Conservation (phyloP, 1,140 invertebrate species). For the Periplaneta americana region DNA sequence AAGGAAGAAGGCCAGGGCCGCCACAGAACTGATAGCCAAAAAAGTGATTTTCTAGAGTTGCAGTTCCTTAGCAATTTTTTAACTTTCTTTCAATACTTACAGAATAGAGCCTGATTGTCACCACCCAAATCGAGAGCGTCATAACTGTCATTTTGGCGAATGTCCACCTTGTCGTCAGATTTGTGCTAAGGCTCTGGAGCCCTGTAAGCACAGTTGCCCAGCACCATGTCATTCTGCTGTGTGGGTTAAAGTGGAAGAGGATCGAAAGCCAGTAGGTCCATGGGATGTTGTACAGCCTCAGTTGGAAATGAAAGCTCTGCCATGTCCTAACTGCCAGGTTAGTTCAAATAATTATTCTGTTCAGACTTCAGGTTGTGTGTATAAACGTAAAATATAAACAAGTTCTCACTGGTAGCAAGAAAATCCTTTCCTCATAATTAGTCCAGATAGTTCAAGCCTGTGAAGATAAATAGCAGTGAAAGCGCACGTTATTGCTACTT, state of each 20-base stretch:
- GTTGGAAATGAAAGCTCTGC: constrained; percentile 57
- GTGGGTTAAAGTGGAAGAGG: constrained; percentile 53
- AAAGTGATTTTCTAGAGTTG: constrained; percentile 27
- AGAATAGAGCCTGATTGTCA: constrained; percentile 72
- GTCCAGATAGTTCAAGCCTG: too few species aligned
- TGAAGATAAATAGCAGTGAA: too few species aligned
- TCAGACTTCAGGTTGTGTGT: too few species aligned
- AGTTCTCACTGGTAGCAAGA: too few species aligned
- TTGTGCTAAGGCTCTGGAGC: constrained; percentile 53
- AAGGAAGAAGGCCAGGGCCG: too few species aligned
- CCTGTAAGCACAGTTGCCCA: constrained; percentile 74
- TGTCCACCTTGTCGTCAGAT: constrained; percentile 78
- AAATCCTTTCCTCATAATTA: too few species aligned
- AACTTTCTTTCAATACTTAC: constrained; percentile 15
- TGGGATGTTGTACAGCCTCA: constrained; percentile 56
- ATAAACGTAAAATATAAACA: too few species aligned
- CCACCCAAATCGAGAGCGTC: constrained; percentile 61
- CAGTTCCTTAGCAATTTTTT: too few species aligned
- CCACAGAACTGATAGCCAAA: too few species aligned
- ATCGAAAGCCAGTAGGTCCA: constrained; percentile 60
- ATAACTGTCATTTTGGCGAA: constrained; percentile 81
- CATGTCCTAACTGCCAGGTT: constrained; percentile 60
- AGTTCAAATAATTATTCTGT: not conserved
- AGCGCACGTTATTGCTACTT: too few species aligned
- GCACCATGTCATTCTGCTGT: constrained; percentile 76